Percentiles rank a stretch among this genome's conserved stretches.
Evolutionary conservation across 2,797 vertebrate genomes (phyloP).

Genomic region (Hylomyscus alleni): DNA sequence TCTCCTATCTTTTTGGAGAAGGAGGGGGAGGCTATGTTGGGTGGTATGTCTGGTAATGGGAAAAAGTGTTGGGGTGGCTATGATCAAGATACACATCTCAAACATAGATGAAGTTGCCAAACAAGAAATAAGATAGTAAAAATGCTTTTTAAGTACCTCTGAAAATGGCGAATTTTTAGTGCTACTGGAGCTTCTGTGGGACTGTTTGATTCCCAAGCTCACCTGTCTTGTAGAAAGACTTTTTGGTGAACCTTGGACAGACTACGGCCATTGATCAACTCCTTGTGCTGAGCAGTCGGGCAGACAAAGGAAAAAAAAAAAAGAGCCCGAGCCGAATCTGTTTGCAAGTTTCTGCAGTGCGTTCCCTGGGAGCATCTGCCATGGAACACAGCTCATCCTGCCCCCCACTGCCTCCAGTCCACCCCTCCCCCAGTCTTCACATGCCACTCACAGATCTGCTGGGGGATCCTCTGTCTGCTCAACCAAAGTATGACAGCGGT

Average conservation of each 20-base stretch:
- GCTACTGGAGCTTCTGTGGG: constrained; percentile 46
- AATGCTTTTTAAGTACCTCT: not conserved
- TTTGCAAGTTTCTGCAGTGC: constrained; percentile 68
- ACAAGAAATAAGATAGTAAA: not conserved
- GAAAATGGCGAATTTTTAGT: constrained; percentile 44
- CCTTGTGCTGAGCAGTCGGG: constrained; percentile 63
- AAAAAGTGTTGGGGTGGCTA: not conserved
- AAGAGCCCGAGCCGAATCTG: constrained; percentile 58
- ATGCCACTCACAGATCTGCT: constrained; percentile 64
- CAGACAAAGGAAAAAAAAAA: constrained; percentile 53
- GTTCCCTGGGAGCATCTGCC: constrained; percentile 70
- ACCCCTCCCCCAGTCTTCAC: constrained; percentile 63
- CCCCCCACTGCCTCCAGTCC: constrained; percentile 51
- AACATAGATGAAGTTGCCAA: not conserved
- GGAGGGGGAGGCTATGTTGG: too few relatives aligned
- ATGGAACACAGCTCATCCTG: constrained; percentile 65
- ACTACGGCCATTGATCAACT: not conserved
- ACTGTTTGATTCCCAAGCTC: not conserved
- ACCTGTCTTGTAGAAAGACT: constrained; percentile 34
- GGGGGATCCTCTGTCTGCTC: constrained; percentile 61
- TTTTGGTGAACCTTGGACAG: constrained; percentile 62
- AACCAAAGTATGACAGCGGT: constrained; percentile 32
- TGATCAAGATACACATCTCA: not conserved
- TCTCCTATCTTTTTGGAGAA: not conserved
- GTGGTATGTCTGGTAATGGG: not conserved